Evolutionary conservation across 2,888 invertebrate genomes (phyloP), one percentile per base, ranked within the genome.

Genomic region (Ichneumon xanthorius): DNA sequence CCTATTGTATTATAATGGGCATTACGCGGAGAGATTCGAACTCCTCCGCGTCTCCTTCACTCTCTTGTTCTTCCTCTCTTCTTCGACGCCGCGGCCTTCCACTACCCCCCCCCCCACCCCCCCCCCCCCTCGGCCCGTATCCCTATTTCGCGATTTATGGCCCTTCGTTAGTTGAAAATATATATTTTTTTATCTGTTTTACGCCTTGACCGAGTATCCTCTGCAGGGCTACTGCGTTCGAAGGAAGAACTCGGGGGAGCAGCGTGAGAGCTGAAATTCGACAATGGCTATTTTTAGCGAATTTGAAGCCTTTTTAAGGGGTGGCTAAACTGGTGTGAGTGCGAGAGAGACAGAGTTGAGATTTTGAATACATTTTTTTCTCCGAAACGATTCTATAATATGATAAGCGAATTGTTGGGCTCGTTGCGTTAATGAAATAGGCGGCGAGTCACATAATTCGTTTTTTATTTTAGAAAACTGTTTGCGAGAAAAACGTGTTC

Each of bases 1-100:
- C 87, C 92, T 89, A 92, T 92, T 93, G 93, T 93, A 92, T 93
- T 92, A 89, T 92, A 93, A 92, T 93, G 90, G 89, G 90, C 91
- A 91, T 92, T 92, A 92, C 89, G 88, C 78, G 78, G 14, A 83
- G 82, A 79, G 80, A 75, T 80, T 84, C 80, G 75, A 82, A 67
- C 84, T 77, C 63, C 68, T 53, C 70, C 67, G 75, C 45, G 80
- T 75, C 80, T 85, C 82, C 82, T 81, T 85, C 67, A 45, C 58
- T 19, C 40, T 50, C 78, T 79, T 67, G 70, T 78, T 40, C 73
- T 79, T 58, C 65, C 76, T 63, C 22, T 78, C 19, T 16, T 67
- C 40, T 37, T 53, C 67, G 65, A 50, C 11, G 77, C 63, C 9
- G 50, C 48, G 88, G 88, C 87, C 89, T n/a, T 89, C 88, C 88